Percentiles rank a stretch among this genome's conserved stretches.
phyloP scores from a whole-genome alignment of 1,140 invertebrate genomes.

The Drosophila malerkotliana region DNA sequence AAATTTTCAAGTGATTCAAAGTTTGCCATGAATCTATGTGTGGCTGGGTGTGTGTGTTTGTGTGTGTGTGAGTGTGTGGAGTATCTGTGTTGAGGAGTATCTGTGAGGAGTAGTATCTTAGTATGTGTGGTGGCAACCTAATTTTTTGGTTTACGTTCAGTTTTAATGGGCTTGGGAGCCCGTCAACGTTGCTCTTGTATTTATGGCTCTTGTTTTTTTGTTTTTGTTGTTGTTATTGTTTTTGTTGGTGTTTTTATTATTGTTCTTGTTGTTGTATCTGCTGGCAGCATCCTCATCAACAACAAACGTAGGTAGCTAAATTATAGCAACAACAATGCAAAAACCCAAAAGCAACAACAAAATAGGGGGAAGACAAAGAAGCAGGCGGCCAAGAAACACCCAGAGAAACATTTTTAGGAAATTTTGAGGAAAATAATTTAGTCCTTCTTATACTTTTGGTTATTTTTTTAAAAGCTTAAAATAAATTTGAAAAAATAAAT shows the following conservation, averaged over 20 bases:
- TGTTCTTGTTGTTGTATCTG: constrained; percentile 1
- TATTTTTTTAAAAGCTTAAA: neutral
- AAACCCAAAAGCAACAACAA: constrained; percentile 14
- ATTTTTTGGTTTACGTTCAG: constrained; percentile 71
- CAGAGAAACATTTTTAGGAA: neutral
- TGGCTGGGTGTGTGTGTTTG: neutral
- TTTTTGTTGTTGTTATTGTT: neutral
- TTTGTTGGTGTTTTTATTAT: constrained; percentile 10
- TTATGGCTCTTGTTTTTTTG: constrained; percentile 2
- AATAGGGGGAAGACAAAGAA: constrained; percentile 15
- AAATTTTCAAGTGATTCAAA: constrained; percentile 49
- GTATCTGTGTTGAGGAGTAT: constrained; percentile 7
- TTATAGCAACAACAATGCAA: constrained; percentile 45
- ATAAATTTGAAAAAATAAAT: neutral
- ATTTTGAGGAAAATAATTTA: too few relatives aligned
- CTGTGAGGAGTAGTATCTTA: constrained; percentile 20
- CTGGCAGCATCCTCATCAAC: constrained; percentile 50
- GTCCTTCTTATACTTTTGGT: too few relatives aligned
- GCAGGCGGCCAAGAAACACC: constrained; percentile 13
- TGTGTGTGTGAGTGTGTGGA: constrained; percentile 1
- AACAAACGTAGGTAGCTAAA: constrained; percentile 58
- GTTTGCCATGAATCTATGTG: constrained; percentile 31
- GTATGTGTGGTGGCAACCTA: constrained; percentile 56
- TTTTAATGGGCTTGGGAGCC: constrained; percentile 65
- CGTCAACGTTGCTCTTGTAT: constrained; percentile 39